Evolutionary conservation across 2,797 vertebrate genomes (phyloP).

Genomic region (Psittacula echo): DNA sequence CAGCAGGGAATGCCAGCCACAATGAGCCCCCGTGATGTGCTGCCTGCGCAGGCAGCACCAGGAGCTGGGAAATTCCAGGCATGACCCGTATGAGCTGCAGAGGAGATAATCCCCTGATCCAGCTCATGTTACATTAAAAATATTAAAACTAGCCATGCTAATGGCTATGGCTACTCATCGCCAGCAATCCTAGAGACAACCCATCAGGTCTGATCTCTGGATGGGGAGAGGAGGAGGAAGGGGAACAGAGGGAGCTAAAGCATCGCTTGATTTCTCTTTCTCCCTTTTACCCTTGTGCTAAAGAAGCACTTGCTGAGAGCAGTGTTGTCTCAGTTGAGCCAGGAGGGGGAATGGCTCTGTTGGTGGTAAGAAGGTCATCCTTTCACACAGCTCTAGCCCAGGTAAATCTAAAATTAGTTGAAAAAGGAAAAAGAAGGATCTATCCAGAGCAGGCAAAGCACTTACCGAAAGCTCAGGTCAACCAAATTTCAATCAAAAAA

Average conservation of each 20-base stretch:
- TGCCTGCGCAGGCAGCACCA: neutral
- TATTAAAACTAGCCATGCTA: slow-evolving; percentile 57
- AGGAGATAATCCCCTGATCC: slow-evolving; percentile 60
- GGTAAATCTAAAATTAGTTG: slow-evolving; percentile 52
- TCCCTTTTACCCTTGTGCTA: neutral
- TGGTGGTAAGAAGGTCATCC: slow-evolving; percentile 57
- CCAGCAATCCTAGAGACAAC: neutral
- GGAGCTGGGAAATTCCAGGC: neutral
- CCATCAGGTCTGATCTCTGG: neutral
- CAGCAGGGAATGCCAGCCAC: neutral
- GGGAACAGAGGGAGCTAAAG: neutral
- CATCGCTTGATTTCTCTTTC: neutral
- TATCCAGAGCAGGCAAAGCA: slow-evolving; percentile 38
- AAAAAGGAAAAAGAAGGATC: slow-evolving; percentile 17
- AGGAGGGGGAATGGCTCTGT: slow-evolving; percentile 9
- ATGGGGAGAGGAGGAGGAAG: neutral
- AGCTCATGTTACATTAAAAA: slow-evolving; percentile 62
- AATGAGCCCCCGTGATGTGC: rapidly evolving
- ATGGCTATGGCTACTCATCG: neutral
- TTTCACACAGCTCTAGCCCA: slow-evolving; percentile 19
- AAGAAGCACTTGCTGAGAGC: neutral
- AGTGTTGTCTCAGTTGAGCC: neutral
- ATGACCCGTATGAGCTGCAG: neutral
- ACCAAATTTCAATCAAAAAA: slow-evolving; percentile 62
- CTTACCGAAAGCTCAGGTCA: slow-evolving; percentile 43